phyloP scores from a whole-genome alignment of 2,888 invertebrate species.

The Apantesis nais region DNA sequence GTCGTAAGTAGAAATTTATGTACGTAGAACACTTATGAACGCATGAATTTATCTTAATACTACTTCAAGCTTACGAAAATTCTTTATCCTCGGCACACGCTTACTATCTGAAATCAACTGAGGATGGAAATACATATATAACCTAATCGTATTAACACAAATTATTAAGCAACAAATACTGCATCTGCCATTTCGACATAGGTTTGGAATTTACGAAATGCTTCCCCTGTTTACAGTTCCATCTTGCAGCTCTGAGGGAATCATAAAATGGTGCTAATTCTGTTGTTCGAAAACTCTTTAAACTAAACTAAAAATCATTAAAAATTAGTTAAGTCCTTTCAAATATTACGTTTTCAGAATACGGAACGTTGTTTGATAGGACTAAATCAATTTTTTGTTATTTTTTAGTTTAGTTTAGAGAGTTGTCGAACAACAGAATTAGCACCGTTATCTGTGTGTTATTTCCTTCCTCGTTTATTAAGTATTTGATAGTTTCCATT shows the following conservation, averaged over 20 bases:
- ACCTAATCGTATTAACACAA: not conserved
- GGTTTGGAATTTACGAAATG: not conserved
- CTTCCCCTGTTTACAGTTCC: not conserved
- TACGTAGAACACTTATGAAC: slow-evolving; percentile 16
- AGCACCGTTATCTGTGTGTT: too few species aligned
- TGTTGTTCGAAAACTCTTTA: too few species aligned
- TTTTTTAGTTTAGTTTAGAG: too few species aligned
- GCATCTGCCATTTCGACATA: not conserved
- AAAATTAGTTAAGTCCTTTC: too few species aligned
- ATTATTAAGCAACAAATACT: not conserved
- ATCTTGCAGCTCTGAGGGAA: not conserved
- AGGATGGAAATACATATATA: not conserved
- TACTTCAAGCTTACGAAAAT: slow-evolving; percentile 29
- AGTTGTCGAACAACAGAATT: too few species aligned
- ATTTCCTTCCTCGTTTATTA: not conserved
- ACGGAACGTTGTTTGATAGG: too few species aligned
- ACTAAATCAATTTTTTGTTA: too few species aligned
- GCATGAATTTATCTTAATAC: slow-evolving; percentile 30
- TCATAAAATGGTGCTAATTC: too few species aligned
- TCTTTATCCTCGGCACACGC: slow-evolving; percentile 34
- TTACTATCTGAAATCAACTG: slow-evolving; percentile 18
- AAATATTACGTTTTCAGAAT: too few species aligned
- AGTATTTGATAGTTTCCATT: not conserved
- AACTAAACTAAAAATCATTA: too few species aligned
- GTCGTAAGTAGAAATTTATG: slow-evolving; percentile 20